A percentile compares a stretch with the other conserved stretches of the same genome.
These are phyloP conservation scores for Leptinotarsa peninsularis DNA, from an alignment of 2,888 invertebrate genomes.

Conservation along the genomic window DNA sequence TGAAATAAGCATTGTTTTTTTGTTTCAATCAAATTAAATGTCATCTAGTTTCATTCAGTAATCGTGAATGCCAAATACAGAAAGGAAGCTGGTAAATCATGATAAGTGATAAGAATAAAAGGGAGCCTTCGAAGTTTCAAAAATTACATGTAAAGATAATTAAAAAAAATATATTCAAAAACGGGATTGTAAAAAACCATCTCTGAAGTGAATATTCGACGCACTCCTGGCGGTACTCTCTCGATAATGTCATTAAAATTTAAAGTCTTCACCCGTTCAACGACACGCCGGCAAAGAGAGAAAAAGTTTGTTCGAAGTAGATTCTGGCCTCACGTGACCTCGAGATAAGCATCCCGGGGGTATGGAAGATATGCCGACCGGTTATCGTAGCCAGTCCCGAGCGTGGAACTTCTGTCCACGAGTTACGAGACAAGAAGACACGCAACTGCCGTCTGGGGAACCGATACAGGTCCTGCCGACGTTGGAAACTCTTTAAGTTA, in stretches of 20 bases:
- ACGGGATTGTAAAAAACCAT: not conserved
- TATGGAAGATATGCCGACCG: slow-evolving; percentile 21
- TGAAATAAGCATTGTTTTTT: no score
- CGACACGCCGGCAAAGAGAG: slow-evolving; percentile 44
- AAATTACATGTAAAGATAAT: no score
- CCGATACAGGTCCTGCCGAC: slow-evolving; percentile 43
- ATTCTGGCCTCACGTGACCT: slow-evolving; percentile 48
- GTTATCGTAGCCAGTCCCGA: slow-evolving; percentile 21
- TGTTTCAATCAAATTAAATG: no score
- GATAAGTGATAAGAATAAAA: no score
- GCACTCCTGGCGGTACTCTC: slow-evolving; percentile 15
- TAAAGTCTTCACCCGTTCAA: slow-evolving; percentile 48
- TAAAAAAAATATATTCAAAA: no score
- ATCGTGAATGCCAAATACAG: no score
- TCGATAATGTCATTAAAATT: slow-evolving; percentile 50
- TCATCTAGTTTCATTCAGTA: no score
- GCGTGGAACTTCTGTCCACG: slow-evolving; percentile 38
- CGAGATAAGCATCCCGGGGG: slow-evolving; percentile 53
- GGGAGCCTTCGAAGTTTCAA: no score
- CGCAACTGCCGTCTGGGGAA: slow-evolving; percentile 57
- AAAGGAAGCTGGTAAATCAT: no score
- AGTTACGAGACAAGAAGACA: slow-evolving; percentile 53
- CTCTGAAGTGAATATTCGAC: slow-evolving; percentile 16
- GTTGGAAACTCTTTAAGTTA: slow-evolving; percentile 53
- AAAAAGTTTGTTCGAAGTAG: slow-evolving; percentile 35